Percentiles rank a stretch among this genome's conserved stretches.
Evolutionary conservation across 2,888 invertebrate genomes (phyloP).

Genomic region (Sinodicranocentrus sp.): DNA sequence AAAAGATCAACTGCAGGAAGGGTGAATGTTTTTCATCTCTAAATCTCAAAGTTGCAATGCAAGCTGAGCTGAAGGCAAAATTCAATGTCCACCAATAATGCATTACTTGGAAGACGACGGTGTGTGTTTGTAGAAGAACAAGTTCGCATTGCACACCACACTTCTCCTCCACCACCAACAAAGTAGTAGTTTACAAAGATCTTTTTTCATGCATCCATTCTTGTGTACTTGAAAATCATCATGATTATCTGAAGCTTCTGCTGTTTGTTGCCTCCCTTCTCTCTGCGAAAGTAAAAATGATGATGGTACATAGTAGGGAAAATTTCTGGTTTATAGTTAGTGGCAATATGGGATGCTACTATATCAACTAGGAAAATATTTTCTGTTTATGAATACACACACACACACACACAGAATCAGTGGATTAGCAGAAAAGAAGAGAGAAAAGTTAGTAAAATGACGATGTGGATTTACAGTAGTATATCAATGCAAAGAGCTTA

Average conservation of each 20-base stretch:
- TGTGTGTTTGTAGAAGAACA: neutral
- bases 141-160: neutral
- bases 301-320: no score
- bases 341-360: neutral
- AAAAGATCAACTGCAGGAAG: conserved; percentile 52
- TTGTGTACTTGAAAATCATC: neutral
- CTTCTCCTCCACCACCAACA: neutral
- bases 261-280: neutral
- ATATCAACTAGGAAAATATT: neutral
- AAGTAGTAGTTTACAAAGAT: neutral
- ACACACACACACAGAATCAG: neutral
- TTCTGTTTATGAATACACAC: neutral
- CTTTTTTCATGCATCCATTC: neutral
- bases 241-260: neutral
- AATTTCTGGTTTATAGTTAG: no score
- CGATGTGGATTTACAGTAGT: neutral
- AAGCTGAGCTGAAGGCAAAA: conserved; percentile 18
- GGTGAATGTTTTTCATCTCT: conserved; percentile 45
- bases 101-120: neutral
- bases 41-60: conserved; percentile 5
- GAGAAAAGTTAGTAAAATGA: neutral
- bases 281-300: no score
- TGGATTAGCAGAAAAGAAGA: neutral
- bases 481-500: conserved; percentile 4
- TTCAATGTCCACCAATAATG: conserved; percentile 34